These are phyloP conservation scores for Aurelia aurita DNA, from an alignment of 30 jellyfish, hydroid and myxozoan genomes.

Conservation along the genomic window DNA sequence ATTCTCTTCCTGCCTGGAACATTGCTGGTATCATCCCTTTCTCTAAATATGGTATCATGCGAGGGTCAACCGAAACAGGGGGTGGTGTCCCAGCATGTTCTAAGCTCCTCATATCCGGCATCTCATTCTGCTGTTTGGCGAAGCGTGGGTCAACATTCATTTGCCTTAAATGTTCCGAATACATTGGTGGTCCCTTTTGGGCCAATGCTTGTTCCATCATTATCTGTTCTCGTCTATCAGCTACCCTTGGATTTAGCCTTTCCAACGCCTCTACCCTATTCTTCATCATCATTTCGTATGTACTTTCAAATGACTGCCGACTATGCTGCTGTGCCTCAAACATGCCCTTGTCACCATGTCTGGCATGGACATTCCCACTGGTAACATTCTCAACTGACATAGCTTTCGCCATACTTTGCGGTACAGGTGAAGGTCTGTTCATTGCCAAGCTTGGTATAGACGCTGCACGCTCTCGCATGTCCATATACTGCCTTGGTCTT, in stretches of 20 bases:
- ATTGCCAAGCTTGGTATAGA: conserved; percentile 71
- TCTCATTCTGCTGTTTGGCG: conserved; percentile 6
- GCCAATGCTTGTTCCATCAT: conserved; percentile 7
- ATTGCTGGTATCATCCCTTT: not conserved
- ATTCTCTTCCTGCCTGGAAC: conserved; percentile 28
- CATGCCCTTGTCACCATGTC: not conserved
- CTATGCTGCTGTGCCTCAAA: conserved; percentile 15
- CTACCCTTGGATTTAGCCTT: not conserved
- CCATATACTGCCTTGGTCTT: conserved; percentile 64
- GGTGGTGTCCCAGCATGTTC: conserved; percentile 1
- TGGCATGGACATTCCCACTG: not conserved
- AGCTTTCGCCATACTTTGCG: conserved; percentile 3
- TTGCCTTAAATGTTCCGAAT: conserved; percentile 5
- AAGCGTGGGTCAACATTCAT: not conserved
- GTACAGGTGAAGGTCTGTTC: conserved; percentile 39
- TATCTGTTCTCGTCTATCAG: conserved; percentile 23
- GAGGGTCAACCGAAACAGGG: conserved; percentile 10
- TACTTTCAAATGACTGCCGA: not conserved
- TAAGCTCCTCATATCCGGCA: not conserved
- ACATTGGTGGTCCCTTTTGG: conserved; percentile 1
- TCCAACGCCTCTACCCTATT: conserved; percentile 6
- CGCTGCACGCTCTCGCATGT: conserved; percentile 83
- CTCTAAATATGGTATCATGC: conserved; percentile 10
- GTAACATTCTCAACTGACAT: conserved; percentile 12
- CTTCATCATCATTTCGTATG: not conserved